Evolutionary conservation across 2,888 invertebrate genomes (phyloP), one percentile per base, ranked within the genome.

Genomic region (Melinopterus prodromus): DNA sequence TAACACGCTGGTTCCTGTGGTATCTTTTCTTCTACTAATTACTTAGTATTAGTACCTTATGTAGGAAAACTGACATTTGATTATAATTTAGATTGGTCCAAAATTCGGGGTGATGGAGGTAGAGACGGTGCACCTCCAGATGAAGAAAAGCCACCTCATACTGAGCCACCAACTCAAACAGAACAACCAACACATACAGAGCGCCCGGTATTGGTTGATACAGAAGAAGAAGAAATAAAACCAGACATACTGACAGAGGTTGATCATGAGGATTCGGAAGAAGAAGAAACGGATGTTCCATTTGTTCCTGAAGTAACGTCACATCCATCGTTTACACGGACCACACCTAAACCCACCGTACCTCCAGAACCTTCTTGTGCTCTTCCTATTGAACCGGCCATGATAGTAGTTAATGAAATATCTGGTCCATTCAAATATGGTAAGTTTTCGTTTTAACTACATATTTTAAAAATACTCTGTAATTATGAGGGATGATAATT

Each of bases 381-480:
- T 87, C 90, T 92, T 83, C 93, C 90, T 71, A 90, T 87, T 87
- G 91, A 91, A 81, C 93, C 91, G 79, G 89, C 88, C 0, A 82
- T 77, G 26, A 71, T 82, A 0, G 91, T 91, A 81, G 89, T 90
- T 6, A 91, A 92, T 0, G 89, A 91, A 76, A 90, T 91, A 3
- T 89, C 90, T 0, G 91, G 91, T 83, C 92, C 93, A 0, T 92
- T 92, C 86, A 89, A 93, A 88, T 93, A 94, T 83, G 94, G 94
- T 93, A 87, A 88, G 90, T 84, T 53, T 7, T 53, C 7, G 5
- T 53, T 9, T 53, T 7, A 9, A 7, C 1, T 53, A 53, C 12
- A 12, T 53, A 53, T 12, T 9, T 9, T 53, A 53, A 53, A 53
- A 53, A 2, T 53, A 26, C 26, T 26, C 26, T 26, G 26, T 26